These are phyloP conservation scores for Leptarthrus brevirostris DNA, from an alignment of 2,888 invertebrate genomes.

Conservation along the genomic window DNA sequence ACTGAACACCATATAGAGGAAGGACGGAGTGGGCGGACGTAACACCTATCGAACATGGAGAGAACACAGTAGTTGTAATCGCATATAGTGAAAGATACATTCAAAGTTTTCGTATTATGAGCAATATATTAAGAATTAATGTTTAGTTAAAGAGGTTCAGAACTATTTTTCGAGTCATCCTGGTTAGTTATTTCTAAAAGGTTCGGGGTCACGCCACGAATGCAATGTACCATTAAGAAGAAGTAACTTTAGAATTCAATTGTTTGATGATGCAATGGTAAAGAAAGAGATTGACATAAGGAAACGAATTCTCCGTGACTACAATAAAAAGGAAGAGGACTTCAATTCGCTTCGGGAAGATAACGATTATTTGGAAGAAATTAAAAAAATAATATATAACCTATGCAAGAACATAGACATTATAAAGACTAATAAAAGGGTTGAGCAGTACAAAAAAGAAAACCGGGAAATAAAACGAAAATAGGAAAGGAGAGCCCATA, in stretches of 20 bases:
- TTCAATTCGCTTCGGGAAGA: conserved; percentile 85
- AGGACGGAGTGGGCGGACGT: too few species aligned
- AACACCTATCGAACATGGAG: too few species aligned
- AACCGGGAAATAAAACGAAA: conserved; percentile 73
- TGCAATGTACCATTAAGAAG: conserved; percentile 89
- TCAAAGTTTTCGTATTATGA: too few species aligned
- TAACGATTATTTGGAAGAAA: conserved; percentile 96
- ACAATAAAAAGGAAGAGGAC: conserved; percentile 95
- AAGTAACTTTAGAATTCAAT: conserved; percentile 91
- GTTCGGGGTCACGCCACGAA: conserved; percentile 94
- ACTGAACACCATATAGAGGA: too few species aligned
- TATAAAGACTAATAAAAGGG: too few species aligned
- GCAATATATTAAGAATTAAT: too few species aligned
- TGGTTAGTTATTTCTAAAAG: too few species aligned
- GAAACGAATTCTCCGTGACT: conserved; percentile 87
- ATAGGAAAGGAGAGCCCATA: conserved; percentile 69
- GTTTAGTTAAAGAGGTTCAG: too few species aligned
- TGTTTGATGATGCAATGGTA: conserved; percentile 95
- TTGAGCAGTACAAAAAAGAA: too few species aligned
- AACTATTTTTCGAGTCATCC: neutral
- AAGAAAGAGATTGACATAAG: conserved; percentile 98
- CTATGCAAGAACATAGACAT: too few species aligned
- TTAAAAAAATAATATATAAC: conserved; percentile 92
- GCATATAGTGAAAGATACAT: too few species aligned
- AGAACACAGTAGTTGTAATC: too few species aligned